Evolutionary conservation across 2,797 vertebrate genomes (phyloP), one percentile per base, ranked within the genome.

Genomic region (Perodicticus potto): DNA sequence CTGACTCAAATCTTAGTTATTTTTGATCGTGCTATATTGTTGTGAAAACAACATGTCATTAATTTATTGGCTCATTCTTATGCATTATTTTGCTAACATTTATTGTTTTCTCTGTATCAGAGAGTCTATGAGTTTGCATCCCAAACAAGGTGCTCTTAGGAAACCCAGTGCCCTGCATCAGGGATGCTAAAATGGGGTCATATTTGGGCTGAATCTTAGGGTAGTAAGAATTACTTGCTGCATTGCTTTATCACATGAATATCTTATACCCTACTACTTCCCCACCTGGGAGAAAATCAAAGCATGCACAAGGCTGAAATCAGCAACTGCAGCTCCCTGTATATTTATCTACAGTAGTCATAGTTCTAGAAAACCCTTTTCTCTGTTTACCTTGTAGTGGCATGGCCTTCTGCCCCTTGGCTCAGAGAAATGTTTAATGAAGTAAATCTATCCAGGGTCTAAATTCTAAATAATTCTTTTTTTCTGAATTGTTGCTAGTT

Each of bases 371-470:
- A 87, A 91, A 95, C 80, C 14, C 34, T 57, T 85, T 53, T 57
- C 82, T n/a, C 27, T 87, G 11, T 70, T 82, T 45, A 87, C 67
- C 83, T 94, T 76, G 43, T 40, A 49, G 12, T 73, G 65, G 22
- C 43, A 19, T 86, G 78, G 69, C 63, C 22, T 85, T 53, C 86
- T 83, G 40, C 72, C 43, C 65, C 0, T 59, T 93, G 57, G 82
- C 92, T 73, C 90, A 43, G 78, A 96, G 91, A 78, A 78, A 10
- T 59, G 73, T 53, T 89, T 82, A 69, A 70, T 80, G 70, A 76
- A 95, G 95, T 97, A 20, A 82, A 4, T 90, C 67, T 92, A 86
- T 63, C n/a, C 57, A 93, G 25, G n/a, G 40, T 73, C 29, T 88
- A 69, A 73, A 70, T 89, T 63, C 43, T 55, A 89, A 67, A 59